phyloP scores from a whole-genome alignment of 2,888 invertebrate genomes.

The Piscicola geometra region DNA sequence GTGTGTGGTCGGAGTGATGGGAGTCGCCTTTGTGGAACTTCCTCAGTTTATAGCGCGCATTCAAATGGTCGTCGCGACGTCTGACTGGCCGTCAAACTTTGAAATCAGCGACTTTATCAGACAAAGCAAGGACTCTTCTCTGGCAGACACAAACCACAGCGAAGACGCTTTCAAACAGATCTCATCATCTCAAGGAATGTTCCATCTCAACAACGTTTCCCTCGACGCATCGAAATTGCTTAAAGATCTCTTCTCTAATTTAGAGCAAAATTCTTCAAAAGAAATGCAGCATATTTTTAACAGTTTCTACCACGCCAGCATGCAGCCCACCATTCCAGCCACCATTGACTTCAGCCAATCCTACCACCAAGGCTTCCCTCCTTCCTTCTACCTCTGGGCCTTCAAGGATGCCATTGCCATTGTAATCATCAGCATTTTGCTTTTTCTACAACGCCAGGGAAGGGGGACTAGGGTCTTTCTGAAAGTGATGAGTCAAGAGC shows the following conservation, averaged over 20 bases:
- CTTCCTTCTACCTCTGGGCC: slow-evolving; percentile 43
- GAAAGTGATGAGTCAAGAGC: neutral
- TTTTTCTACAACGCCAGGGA: slow-evolving; percentile 34
- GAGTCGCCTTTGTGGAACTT: slow-evolving; percentile 42
- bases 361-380: slow-evolving; percentile 23
- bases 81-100: slow-evolving; percentile 4
- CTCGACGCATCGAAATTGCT: neutral
- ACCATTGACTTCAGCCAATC: neutral
- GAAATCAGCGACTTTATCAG: neutral
- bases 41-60: slow-evolving; percentile 43
- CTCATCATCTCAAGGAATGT: neutral
- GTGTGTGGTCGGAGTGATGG: slow-evolving; percentile 38
- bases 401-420: slow-evolving; percentile 41
- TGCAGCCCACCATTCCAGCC: neutral
- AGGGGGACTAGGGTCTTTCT: slow-evolving; percentile 17
- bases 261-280: too few relatives aligned
- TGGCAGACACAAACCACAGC: neutral
- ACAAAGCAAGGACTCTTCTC: neutral
- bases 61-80: slow-evolving; percentile 37
- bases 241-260: too few relatives aligned
- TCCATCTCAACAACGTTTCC: neutral
- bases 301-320: too few relatives aligned
- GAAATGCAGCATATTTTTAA: too few relatives aligned
- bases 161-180: neutral
- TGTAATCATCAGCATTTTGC: slow-evolving; percentile 35